Percentiles rank a stretch among this genome's conserved stretches.
These are phyloP conservation scores for Chiridota heheva DNA, from an alignment of 35 echinoderm and acorn worm genomes.

Conservation along the genomic window DNA sequence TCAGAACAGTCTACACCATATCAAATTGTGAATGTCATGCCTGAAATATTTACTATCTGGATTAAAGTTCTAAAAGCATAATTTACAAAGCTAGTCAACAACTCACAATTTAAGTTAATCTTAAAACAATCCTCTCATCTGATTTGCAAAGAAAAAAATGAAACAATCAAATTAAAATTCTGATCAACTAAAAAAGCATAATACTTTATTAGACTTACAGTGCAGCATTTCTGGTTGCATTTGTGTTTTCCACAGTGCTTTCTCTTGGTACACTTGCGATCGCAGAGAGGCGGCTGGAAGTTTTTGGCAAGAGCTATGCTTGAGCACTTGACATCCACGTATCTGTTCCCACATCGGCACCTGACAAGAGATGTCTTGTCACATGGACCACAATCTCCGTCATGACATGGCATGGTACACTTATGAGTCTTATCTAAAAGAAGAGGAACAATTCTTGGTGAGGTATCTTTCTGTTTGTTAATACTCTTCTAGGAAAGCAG, in stretches of 20 bases:
- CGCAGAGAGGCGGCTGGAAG: constrained; percentile 40
- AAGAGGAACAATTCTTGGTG: not conserved
- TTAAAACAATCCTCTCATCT: too few relatives aligned
- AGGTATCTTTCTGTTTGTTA: too few relatives aligned
- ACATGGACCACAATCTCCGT: constrained; percentile 72
- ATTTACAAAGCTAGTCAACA: too few relatives aligned
- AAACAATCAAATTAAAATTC: too few relatives aligned
- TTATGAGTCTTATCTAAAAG: constrained; percentile 63
- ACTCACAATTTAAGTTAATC: too few relatives aligned
- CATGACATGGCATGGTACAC: constrained; percentile 77
- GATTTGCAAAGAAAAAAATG: too few relatives aligned
- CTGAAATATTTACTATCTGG: too few relatives aligned
- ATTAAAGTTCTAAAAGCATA: too few relatives aligned
- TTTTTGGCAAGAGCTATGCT: constrained; percentile 15
- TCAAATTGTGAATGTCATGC: too few relatives aligned
- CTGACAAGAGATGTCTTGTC: constrained; percentile 51
- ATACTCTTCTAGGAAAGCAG: too few relatives aligned
- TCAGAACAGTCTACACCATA: too few relatives aligned
- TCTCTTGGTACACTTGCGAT: constrained; percentile 85
- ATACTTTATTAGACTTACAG: constrained; percentile 85
- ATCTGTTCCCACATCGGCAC: constrained; percentile 87
- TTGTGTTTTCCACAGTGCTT: constrained; percentile 91
- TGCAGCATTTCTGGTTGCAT: constrained; percentile 80
- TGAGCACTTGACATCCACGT: constrained; percentile 73
- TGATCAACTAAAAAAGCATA: too few relatives aligned